Conservation (phyloP, 2,113 vertebrate species). For the Peromyscus californicus region DNA sequence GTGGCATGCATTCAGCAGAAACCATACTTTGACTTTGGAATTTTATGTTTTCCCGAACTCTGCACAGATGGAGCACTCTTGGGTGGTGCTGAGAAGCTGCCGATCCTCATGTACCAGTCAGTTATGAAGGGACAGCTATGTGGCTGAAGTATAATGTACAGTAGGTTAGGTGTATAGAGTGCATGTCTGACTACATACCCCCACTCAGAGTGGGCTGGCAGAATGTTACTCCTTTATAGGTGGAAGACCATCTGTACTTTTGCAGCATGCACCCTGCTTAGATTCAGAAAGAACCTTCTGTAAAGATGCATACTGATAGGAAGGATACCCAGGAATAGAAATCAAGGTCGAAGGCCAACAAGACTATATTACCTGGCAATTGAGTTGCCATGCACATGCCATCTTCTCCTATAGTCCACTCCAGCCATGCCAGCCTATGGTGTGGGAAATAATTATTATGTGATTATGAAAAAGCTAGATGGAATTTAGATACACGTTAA, state of each 20-base stretch:
- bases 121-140: too few relatives aligned
- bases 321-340: not conserved
- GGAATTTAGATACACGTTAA: not conserved
- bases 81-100: not conserved
- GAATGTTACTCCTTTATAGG: not conserved
- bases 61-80: not conserved
- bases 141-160: not conserved
- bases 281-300: not conserved
- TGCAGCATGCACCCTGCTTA: not conserved
- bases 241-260: not conserved
- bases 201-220: not conserved
- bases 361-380: not conserved
- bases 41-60: not conserved
- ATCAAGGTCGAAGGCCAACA: not conserved
- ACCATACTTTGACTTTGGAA: not conserved
- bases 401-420: not conserved
- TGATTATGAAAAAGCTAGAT: not conserved
- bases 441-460: not conserved
- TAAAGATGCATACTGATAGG: not conserved
- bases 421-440: not conserved
- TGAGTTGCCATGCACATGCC: not conserved
- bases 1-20: not conserved
- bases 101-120: too few relatives aligned
- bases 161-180: not conserved
- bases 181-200: not conserved